phyloP scores from a whole-genome alignment of 2,888 invertebrate genomes.

The Agrochola lota region DNA sequence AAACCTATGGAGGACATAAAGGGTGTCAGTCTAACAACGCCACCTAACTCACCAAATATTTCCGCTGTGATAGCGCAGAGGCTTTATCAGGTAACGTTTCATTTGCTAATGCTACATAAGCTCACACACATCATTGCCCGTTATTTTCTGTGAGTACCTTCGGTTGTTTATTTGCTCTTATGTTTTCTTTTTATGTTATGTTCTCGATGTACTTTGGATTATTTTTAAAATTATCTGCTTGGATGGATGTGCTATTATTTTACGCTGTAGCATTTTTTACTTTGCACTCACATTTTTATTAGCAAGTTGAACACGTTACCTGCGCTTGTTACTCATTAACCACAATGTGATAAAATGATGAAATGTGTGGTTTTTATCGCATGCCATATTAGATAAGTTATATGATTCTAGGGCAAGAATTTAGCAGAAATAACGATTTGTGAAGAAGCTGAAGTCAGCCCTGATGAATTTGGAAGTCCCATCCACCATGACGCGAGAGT shows the following conservation, averaged over 20 bases:
- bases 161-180: conserved; percentile 79
- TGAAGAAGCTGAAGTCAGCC: conserved; percentile 91
- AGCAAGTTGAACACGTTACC: conserved; percentile 58
- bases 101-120: conserved; percentile 72
- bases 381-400: conserved; percentile 42
- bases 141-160: conserved; percentile 88
- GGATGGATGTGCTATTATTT: conserved; percentile 42
- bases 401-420: conserved; percentile 87
- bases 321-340: conserved; percentile 66
- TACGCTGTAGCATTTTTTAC: conserved; percentile 54
- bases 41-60: conserved; percentile 94
- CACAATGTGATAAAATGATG: conserved; percentile 39
- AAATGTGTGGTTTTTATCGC: conserved; percentile 14
- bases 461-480: conserved; percentile 91
- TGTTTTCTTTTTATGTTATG: conserved; percentile 62
- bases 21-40: conserved; percentile 89
- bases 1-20: conserved; percentile 89
- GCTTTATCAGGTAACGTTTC: conserved; percentile 89
- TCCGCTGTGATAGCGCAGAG: conserved; percentile 91
- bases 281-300: conserved; percentile 60
- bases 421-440: conserved; percentile 92
- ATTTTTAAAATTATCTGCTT: conserved; percentile 42
- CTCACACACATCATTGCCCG: conserved; percentile 82
- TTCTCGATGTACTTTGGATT: conserved; percentile 45
- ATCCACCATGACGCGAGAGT: conserved; percentile 81